A percentile compares a stretch with the other conserved stretches of the same genome.
These are phyloP conservation scores for Andrena haemorrhoa DNA, from an alignment of 2,888 invertebrate species.

Conservation along the genomic window DNA sequence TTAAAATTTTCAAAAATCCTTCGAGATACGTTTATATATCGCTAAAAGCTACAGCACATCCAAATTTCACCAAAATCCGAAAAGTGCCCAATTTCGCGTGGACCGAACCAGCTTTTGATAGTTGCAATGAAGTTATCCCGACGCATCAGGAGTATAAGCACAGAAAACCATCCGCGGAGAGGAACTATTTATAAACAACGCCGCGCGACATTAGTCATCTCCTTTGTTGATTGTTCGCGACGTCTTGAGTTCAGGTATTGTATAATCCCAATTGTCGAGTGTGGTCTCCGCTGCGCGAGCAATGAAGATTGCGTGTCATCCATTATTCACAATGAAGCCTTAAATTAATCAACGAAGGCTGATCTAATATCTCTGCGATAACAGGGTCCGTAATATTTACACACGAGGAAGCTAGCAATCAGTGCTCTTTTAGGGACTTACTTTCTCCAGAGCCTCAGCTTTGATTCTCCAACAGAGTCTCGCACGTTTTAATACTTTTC, in stretches of 20 bases:
- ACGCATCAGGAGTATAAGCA: not conserved
- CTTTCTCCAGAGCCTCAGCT: not conserved
- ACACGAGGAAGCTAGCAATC: not conserved
- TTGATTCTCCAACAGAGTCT: not conserved
- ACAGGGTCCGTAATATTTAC: not conserved
- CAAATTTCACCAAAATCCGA: too few species aligned
- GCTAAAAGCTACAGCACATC: too few species aligned
- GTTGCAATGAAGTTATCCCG: not conserved
- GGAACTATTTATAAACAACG: slow-evolving; percentile 38
- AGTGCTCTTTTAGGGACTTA: not conserved
- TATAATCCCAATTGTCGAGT: slow-evolving; percentile 19
- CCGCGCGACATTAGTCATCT: slow-evolving; percentile 24
- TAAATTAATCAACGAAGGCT: not conserved
- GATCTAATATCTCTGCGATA: not conserved
- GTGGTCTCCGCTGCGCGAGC: not conserved
- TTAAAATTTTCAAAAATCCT: too few species aligned
- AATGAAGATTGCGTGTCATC: not conserved
- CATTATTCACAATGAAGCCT: not conserved
- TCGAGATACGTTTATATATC: too few species aligned
- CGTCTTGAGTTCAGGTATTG: not conserved
- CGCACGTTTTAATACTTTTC: not conserved
- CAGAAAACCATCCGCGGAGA: not conserved
- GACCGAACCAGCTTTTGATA: too few species aligned
- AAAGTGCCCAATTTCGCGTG: too few species aligned
- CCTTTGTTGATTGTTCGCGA: slow-evolving; percentile 1